phyloP scores from a whole-genome alignment of 2,797 vertebrate genomes.

The Acanthornis magna region DNA sequence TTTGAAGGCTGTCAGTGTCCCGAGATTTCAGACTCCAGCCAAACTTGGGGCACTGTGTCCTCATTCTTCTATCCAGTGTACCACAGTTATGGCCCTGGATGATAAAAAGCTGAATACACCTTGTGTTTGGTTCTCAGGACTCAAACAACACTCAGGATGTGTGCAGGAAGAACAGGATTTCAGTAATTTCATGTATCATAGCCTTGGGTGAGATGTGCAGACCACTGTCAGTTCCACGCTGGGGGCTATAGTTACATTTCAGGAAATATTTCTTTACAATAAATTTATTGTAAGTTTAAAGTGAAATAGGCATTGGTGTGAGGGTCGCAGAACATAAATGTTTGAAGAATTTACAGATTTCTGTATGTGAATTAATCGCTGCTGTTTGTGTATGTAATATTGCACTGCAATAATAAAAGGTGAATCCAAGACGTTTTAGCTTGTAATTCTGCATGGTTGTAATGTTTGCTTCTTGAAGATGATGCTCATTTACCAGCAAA shows the following conservation, averaged over 20 bases:
- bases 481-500: background rate
- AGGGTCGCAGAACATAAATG: background rate
- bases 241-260: background rate
- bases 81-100: background rate
- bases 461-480: background rate
- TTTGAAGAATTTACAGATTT: background rate
- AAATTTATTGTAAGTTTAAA: background rate
- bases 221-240: background rate
- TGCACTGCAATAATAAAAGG: background rate
- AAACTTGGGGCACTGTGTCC: background rate
- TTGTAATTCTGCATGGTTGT: background rate
- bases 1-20: background rate
- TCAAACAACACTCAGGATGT: rapidly evolving
- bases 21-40: background rate
- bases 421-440: background rate
- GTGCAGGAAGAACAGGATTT: background rate
- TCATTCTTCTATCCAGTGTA: background rate
- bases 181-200: background rate
- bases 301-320: background rate
- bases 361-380: background rate
- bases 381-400: background rate
- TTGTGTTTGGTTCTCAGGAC: background rate
- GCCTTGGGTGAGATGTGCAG: background rate
- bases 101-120: background rate
- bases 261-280: background rate